phyloP scores from a whole-genome alignment of 1,140 invertebrate genomes.

The Hypsibius dujardini region DNA sequence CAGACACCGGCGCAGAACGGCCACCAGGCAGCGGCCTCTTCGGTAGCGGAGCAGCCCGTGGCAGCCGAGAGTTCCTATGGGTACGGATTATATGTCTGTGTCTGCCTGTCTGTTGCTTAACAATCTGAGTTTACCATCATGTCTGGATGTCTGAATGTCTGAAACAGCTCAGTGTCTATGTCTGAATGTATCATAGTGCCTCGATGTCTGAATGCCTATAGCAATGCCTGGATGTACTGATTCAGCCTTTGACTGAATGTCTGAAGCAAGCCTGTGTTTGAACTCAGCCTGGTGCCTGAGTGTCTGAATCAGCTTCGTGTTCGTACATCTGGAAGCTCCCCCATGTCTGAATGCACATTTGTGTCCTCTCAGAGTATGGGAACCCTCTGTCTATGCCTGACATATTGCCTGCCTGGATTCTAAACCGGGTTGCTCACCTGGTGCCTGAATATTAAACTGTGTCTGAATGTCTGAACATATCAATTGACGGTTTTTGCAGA shows the following conservation, averaged over 20 bases:
- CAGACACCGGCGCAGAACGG: too few species aligned
- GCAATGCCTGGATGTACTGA: too few species aligned
- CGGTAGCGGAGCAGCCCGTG: background rate
- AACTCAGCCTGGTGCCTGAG: too few species aligned
- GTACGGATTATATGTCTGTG: background rate
- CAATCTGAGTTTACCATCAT: background rate
- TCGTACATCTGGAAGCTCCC: too few species aligned
- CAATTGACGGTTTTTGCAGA: background rate
- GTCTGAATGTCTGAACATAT: background rate
- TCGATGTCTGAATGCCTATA: too few species aligned
- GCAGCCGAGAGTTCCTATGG: constrained; percentile 11
- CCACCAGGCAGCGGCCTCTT: background rate
- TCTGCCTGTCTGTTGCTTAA: background rate
- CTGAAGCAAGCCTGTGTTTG: too few species aligned
- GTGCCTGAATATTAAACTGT: background rate
- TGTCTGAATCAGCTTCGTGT: too few species aligned
- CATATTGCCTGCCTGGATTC: background rate
- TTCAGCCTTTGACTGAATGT: too few species aligned
- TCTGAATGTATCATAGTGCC: background rate
- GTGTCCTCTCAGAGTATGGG: too few species aligned
- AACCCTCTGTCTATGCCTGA: too few species aligned
- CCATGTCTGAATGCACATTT: too few species aligned
- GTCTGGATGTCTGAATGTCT: background rate
- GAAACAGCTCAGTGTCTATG: background rate
- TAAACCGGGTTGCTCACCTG: background rate